Conservation (phyloP, 2,888 invertebrate species). For the Synergus itoensis region DNA sequence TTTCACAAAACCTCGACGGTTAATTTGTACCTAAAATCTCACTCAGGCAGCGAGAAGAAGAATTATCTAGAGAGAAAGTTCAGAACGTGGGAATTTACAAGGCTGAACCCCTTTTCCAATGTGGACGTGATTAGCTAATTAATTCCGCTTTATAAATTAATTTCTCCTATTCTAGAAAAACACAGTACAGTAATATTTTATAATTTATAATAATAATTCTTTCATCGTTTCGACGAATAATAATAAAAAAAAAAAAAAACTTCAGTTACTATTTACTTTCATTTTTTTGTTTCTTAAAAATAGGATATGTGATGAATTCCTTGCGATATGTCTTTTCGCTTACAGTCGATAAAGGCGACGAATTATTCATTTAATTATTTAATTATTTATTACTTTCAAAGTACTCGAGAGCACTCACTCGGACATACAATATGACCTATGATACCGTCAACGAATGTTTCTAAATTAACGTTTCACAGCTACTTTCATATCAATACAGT, state of each 20-base stretch:
- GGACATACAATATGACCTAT: conserved; percentile 28
- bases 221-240: conserved; percentile 31
- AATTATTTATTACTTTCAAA: conserved; percentile 30
- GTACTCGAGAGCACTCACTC: conserved; percentile 30
- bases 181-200: conserved; percentile 30
- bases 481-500: conserved; percentile 42
- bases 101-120: conserved; percentile 24
- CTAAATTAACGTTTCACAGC: conserved; percentile 41
- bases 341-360: conserved; percentile 40
- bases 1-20: conserved; percentile 19
- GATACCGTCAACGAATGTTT: conserved; percentile 41
- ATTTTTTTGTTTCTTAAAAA: conserved; percentile 42
- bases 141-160: conserved; percentile 32
- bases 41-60: conserved; percentile 24
- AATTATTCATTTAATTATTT: conserved; percentile 13
- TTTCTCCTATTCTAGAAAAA: conserved; percentile 36
- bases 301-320: conserved; percentile 38
- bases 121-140: conserved; percentile 34
- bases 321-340: conserved; percentile 36
- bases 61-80: conserved; percentile 37
- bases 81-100: conserved; percentile 27
- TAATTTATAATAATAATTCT: conserved; percentile 33
- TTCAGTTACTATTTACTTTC: conserved; percentile 48
- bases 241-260: conserved; percentile 12
- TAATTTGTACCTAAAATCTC: conserved; percentile 35